Base-by-base conservation (phyloP, 2,888 invertebrate species). In the Thelaira solivaga region DNA sequence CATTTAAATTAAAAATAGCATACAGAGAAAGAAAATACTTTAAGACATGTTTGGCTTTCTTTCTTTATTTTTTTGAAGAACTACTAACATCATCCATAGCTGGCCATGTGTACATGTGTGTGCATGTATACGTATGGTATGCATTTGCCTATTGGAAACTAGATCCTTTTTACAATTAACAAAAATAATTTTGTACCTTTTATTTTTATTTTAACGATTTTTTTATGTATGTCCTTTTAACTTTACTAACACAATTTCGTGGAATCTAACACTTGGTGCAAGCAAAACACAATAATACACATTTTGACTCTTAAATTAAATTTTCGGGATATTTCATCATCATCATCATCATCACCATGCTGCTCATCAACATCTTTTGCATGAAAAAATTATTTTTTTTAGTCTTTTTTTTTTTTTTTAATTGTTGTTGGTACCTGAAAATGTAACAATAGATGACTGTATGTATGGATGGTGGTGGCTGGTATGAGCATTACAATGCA, bases 231-330 rank as follows among this genome's bases (percentile, higher is more conserved):
- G 43, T 78, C 64, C 65, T 65, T 74, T 71, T 26, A 39, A 22
- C 31, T 43, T 10, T 43, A 55, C 62, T 65, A 43, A 62, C 43
- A 69, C 11, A 61, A 74, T 53, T 78, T 78, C 78, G 69, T 78
- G 65, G 78, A 78, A 78, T 78, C 64, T 78, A 71, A 59, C 73
- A 77, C 64, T 73, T 49, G 43, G n/a, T 31, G 16, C 59, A 43
- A 49, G 34, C 29, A 13, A 24, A 49, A 64, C 22, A 51, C 11
- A 49, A 43, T 53, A 61, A 57, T 24, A 34, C 24, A 62, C 59
- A 71, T 61, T 71, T 78, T 78, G 78, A 78, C 78, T 78, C 55
- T 67, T 78, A 74, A 78, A 78, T 78, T 71, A 26, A 71, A 78
- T 74, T 75, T 78, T 74, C 69, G 53, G 71, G 55, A 61, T 67